Percentiles rank a stretch among this genome's conserved stretches.
These are phyloP conservation scores for Eonycteris spelaea DNA, from an alignment of 2,113 vertebrate genomes.

Conservation along the genomic window DNA sequence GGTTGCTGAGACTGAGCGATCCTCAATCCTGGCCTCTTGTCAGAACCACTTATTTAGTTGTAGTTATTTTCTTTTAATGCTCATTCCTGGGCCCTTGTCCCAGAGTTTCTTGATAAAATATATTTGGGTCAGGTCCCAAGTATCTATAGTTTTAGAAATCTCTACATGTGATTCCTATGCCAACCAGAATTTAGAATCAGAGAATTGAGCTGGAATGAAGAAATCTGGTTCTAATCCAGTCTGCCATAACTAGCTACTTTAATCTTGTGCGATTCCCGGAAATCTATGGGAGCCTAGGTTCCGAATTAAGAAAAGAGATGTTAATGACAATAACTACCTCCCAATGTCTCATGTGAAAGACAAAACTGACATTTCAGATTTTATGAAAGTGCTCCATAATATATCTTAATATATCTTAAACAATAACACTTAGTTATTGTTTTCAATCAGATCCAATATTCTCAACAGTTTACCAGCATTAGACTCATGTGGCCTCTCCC, in stretches of 20 bases:
- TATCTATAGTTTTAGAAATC: neutral
- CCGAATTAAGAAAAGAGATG: neutral
- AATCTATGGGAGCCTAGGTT: neutral
- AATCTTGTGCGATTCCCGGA: neutral
- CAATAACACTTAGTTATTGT: neutral
- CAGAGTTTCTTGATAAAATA: neutral
- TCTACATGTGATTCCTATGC: neutral
- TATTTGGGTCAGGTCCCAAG: neutral
- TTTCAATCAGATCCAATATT: neutral
- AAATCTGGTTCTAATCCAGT: slow-evolving; percentile 10
- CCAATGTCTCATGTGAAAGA: neutral
- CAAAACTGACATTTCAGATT: neutral
- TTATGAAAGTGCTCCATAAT: neutral
- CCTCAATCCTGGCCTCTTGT: neutral
- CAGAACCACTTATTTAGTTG: neutral
- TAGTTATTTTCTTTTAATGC: neutral
- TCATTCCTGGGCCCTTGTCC: neutral
- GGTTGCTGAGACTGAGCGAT: neutral
- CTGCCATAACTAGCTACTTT: neutral
- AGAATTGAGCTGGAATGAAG: neutral
- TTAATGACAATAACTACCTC: neutral
- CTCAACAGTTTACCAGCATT: neutral
- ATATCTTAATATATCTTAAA: too few species aligned
- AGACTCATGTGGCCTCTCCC: neutral
- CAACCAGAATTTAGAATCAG: slow-evolving; percentile 8